These are phyloP conservation scores for Chironomus striatipennis DNA, from an alignment of 1,140 invertebrate genomes.

Conservation along the genomic window DNA sequence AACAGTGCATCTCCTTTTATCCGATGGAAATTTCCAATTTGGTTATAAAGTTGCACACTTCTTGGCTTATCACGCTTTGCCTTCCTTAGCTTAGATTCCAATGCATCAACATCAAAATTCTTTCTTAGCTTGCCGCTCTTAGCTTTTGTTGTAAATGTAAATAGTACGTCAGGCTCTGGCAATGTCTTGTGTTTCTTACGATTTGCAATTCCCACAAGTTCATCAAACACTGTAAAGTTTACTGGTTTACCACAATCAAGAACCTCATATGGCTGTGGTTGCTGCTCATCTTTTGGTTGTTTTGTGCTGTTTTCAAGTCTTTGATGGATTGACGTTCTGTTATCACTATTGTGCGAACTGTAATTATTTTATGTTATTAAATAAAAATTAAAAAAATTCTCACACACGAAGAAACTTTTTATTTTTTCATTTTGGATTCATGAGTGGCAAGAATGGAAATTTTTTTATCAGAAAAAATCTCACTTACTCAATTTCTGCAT, in stretches of 20 bases:
- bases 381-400: no score
- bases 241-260: conserved; percentile 79
- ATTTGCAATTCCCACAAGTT: conserved; percentile 70
- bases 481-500: background rate
- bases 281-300: conserved; percentile 40
- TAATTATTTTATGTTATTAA: background rate
- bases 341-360: background rate
- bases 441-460: background rate
- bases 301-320: background rate
- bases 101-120: conserved; percentile 66
- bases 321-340: background rate
- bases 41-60: conserved; percentile 76
- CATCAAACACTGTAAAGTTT: conserved; percentile 82
- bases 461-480: background rate
- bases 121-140: conserved; percentile 51
- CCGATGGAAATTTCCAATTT: conserved; percentile 82
- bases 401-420: no score
- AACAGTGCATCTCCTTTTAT: conserved; percentile 75
- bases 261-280: conserved; percentile 48
- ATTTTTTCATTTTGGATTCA: background rate
- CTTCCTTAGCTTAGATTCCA: conserved; percentile 69
- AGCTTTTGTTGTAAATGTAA: conserved; percentile 30
- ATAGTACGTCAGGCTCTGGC: conserved; percentile 50
- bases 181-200: conserved; percentile 57
- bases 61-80: conserved; percentile 79